Evolutionary conservation across 2,888 invertebrate genomes (phyloP).

Genomic region (Aleiodes testaceus): DNA sequence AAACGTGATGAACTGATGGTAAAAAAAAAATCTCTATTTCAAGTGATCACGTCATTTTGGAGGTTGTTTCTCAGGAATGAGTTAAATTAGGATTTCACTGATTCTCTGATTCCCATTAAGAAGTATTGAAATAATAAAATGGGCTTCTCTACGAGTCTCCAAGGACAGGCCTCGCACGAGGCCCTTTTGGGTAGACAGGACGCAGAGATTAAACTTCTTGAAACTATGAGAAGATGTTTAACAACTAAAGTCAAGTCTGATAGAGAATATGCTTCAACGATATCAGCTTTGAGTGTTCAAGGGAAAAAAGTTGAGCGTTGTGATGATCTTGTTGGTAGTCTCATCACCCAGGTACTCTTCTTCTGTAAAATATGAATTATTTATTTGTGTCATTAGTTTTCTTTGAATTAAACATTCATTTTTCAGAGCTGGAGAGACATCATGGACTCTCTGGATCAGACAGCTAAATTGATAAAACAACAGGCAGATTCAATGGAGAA

Average conservation of each 20-base stretch:
- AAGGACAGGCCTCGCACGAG: conserved; percentile 92
- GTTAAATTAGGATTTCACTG: conserved; percentile 46
- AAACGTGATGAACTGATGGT: conserved; percentile 42
- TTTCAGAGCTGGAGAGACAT: conserved; percentile 84
- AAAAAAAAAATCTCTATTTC: conserved; percentile 51
- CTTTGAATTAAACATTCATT: conserved; percentile 20
- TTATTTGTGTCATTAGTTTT: conserved; percentile 1
- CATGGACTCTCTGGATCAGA: conserved; percentile 91
- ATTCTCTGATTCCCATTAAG: conserved; percentile 22
- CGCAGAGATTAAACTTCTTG: conserved; percentile 92
- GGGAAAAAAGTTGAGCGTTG: conserved; percentile 88
- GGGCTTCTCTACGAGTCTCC: conserved; percentile 91
- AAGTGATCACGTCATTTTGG: conserved; percentile 56
- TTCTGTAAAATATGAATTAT: not conserved
- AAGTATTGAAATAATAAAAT: conserved; percentile 70
- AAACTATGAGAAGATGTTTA: conserved; percentile 91
- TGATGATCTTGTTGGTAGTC: conserved; percentile 81
- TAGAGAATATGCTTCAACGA: conserved; percentile 89
- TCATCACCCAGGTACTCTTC: conserved; percentile 71
- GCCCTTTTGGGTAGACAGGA: conserved; percentile 92
- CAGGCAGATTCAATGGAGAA: conserved; percentile 91
- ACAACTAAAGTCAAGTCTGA: conserved; percentile 92
- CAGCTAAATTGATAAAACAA: conserved; percentile 85
- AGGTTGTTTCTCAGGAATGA: conserved; percentile 48
- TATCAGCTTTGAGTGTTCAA: conserved; percentile 86